Evolutionary conservation across 1,140 invertebrate species (phyloP).

Genomic region (Pogonognathellus flavescens): DNA sequence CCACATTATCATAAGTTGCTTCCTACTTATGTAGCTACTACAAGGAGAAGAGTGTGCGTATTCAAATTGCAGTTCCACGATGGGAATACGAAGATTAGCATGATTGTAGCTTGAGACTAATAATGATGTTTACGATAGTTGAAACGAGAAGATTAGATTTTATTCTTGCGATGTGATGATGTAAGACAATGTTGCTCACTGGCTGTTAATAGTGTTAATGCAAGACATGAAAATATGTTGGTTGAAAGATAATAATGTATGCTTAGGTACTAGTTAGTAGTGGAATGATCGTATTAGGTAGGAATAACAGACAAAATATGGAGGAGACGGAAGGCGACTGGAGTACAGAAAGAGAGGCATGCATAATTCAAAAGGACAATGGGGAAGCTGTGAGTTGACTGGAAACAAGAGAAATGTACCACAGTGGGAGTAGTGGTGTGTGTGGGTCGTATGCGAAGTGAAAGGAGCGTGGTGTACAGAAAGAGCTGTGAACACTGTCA

Average conservation of each 20-base stretch:
- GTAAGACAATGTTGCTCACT: background rate
- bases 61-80: background rate
- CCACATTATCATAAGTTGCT: background rate
- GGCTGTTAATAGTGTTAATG: background rate
- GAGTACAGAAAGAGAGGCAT: background rate
- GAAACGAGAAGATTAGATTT: conserved; percentile 8
- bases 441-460: too few relatives aligned
- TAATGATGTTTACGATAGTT: background rate
- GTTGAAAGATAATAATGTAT: background rate
- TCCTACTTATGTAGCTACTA: background rate
- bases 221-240: background rate
- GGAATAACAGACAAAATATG: background rate
- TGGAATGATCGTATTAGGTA: conserved; percentile 20
- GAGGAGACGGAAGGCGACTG: background rate
- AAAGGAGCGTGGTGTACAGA: too few relatives aligned
- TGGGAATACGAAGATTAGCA: background rate
- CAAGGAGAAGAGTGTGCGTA: background rate
- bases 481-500: too few relatives aligned
- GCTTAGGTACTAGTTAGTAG: background rate
- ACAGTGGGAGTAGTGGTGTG: too few relatives aligned
- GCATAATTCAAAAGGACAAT: conserved; percentile 38
- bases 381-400: background rate
- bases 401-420: too few relatives aligned
- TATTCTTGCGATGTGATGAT: background rate
- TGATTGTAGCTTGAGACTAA: background rate